Evolutionary conservation across 2,888 invertebrate genomes (phyloP), one percentile per base, ranked within the genome.

Genomic region (Drosophila subsilvestris): DNA sequence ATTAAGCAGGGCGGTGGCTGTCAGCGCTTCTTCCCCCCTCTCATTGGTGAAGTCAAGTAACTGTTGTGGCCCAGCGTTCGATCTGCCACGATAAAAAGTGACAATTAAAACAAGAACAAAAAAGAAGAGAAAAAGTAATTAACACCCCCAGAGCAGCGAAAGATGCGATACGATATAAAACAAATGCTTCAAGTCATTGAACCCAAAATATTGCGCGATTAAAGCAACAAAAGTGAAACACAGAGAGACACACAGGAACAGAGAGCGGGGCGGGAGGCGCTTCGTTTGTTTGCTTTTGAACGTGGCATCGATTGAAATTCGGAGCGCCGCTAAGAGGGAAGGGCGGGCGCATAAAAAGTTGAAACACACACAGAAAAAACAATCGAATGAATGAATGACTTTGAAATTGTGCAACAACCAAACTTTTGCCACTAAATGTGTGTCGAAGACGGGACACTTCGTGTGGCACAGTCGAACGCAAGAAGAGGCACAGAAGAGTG

Each of bases 111-210:
- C 54, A 51, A 71, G n/a, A 37, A 37, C 60, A 55, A 37, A 4
- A 37, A 14, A 37, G 5, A n/a, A 37, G 12, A 2, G 37, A 37
- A 82, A 76, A 86, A 74, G 79, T 68, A 83, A 83, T 83, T 83
- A 83, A 76, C 86, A 83, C 88, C 65, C 73, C 55, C 73, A 22
- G 53, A 62, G 58, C 69, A 14, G 53, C 32, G 25, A 47, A 48
- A 45, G 18, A 60, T 17, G 20, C 32, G 29, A 37, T 25, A n/a
- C 37, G 37, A 32, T 25, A 55, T 68, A 76, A 58, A 66, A 72
- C 70, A 73, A 79, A 72, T 69, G 49, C 53, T 45, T 48, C 57
- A 71, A 83, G 84, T 84, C 81, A 86, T 84, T 83, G 87, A 88
- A 88, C 86, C 70, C 51, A 43, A 63, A 56, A 37, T 48, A 63